Percentiles rank a stretch among this genome's conserved stretches.
phyloP scores from a whole-genome alignment of 2,113 vertebrate genomes.

The Neoarius graeffei region DNA sequence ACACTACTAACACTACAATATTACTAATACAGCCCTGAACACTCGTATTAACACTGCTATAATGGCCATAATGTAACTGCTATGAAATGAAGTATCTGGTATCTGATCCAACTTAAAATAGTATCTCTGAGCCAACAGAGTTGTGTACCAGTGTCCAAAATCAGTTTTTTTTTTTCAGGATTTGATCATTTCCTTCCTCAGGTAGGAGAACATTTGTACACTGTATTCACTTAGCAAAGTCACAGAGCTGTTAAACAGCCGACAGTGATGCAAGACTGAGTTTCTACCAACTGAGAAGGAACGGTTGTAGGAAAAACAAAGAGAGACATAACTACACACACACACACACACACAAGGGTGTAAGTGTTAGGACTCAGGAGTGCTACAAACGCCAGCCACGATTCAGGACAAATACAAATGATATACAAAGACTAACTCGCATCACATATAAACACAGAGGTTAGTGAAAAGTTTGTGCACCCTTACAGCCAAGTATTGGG shows the following conservation, averaged over 20 bases:
- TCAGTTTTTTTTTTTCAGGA: background rate
- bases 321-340: background rate
- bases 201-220: background rate
- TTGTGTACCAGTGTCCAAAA: background rate
- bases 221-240: background rate
- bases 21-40: background rate
- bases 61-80: too few relatives aligned
- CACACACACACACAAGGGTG: background rate
- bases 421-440: background rate
- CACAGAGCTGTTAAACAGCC: background rate
- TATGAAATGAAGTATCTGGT: too few relatives aligned
- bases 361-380: background rate
- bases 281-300: background rate
- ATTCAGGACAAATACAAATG: background rate
- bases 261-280: background rate
- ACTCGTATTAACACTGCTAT: background rate
- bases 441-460: background rate
- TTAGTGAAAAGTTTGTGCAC: background rate
- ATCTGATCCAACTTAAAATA: background rate
- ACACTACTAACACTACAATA: background rate
- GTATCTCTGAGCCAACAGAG: background rate
- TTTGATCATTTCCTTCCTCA: conserved; percentile 18
- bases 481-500: background rate
- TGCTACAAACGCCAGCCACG: background rate
- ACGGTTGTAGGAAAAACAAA: background rate